Evolutionary conservation across 2,888 invertebrate species (phyloP).

Genomic region (Dicyrtoma fusca): DNA sequence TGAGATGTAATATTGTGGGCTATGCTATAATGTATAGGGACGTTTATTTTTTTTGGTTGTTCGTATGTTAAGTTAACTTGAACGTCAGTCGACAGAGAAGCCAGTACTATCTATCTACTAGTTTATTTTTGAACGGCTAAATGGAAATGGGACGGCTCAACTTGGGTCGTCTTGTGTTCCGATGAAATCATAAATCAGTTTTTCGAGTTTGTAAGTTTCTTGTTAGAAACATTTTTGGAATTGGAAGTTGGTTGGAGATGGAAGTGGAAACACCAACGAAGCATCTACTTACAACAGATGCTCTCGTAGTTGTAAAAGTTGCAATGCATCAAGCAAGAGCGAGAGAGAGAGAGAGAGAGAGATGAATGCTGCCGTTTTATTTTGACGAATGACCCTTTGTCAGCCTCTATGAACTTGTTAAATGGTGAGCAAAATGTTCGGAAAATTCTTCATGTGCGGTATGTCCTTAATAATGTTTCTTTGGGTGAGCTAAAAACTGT

Average conservation of each 20-base stretch:
- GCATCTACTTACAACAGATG: too few relatives aligned
- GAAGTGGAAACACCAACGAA: too few relatives aligned
- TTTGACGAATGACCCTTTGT: conserved; percentile 34
- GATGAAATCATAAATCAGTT: conserved; percentile 33
- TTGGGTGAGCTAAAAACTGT: neutral
- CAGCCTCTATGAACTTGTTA: conserved; percentile 31
- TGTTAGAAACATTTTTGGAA: neutral
- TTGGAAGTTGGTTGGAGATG: neutral
- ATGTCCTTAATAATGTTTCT: conserved; percentile 1
- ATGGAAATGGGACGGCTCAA: conserved; percentile 29
- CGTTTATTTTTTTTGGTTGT: neutral
- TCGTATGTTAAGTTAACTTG: neutral
- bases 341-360: too few relatives aligned
- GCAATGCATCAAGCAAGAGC: neutral
- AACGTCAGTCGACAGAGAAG: neutral
- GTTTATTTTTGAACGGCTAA: conserved; percentile 32
- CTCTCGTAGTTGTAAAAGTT: too few relatives aligned
- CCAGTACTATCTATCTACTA: conserved; percentile 1
- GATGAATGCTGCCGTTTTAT: conserved; percentile 5
- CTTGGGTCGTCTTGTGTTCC: conserved; percentile 18
- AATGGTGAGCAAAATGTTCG: conserved; percentile 5
- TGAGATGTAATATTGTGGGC: too few relatives aligned
- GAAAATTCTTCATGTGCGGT: conserved; percentile 17
- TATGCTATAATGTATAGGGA: neutral
- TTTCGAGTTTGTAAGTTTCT: neutral